A percentile compares a stretch with the other conserved stretches of the same genome.
These are phyloP conservation scores for Drosophila rufa DNA, from an alignment of 1,140 invertebrate genomes.

Conservation along the genomic window DNA sequence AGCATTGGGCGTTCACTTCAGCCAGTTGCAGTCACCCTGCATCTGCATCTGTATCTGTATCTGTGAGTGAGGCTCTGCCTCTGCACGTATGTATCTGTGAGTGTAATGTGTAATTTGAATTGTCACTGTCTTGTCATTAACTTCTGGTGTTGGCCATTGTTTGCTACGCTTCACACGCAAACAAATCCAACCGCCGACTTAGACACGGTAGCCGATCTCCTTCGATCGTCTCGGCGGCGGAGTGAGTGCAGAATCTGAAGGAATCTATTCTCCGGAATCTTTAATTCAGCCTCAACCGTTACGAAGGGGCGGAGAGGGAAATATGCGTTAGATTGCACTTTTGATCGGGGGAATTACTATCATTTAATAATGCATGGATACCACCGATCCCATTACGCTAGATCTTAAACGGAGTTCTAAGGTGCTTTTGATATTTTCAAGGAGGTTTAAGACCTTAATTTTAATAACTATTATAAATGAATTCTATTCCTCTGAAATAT, in stretches of 20 bases:
- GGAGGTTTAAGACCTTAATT: neutral
- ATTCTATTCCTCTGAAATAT: too few relatives aligned
- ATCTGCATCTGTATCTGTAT: constrained; percentile 13
- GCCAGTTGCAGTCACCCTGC: constrained; percentile 52
- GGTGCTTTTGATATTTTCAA: neutral
- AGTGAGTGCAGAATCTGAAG: constrained; percentile 5
- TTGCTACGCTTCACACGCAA: constrained; percentile 80
- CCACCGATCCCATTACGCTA: constrained; percentile 20
- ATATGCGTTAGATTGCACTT: constrained; percentile 33
- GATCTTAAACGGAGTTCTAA: neutral
- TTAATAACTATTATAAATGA: neutral
- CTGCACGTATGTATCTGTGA: constrained; percentile 15
- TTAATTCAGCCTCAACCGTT: constrained; percentile 39
- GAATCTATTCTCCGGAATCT: constrained; percentile 21
- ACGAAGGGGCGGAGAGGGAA: constrained; percentile 3
- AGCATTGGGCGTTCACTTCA: constrained; percentile 76
- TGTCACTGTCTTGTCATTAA: constrained; percentile 84
- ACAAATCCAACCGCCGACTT: constrained; percentile 57
- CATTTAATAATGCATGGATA: constrained; percentile 16
- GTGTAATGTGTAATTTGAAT: constrained; percentile 74
- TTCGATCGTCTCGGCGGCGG: constrained; percentile 11
- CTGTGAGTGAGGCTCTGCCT: constrained; percentile 1
- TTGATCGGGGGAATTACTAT: constrained; percentile 44
- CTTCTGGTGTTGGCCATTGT: constrained; percentile 82
- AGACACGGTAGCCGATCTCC: constrained; percentile 54